phyloP scores from a whole-genome alignment of 1,140 invertebrate species.

The Schlechtendalia chinensis region DNA sequence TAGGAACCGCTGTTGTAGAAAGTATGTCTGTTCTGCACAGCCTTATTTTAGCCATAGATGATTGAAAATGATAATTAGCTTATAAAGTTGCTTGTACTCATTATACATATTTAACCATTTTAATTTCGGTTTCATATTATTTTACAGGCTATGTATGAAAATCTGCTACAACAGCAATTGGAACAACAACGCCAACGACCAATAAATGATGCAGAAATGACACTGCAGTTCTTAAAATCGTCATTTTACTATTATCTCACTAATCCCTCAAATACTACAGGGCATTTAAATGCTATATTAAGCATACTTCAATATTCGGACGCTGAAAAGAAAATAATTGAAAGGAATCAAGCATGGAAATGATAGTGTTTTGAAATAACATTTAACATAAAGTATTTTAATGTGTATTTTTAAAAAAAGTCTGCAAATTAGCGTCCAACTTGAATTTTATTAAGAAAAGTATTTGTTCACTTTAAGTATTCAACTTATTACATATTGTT shows the following conservation, averaged over 20 bases:
- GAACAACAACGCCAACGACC: conserved; percentile 56
- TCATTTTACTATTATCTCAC: conserved; percentile 88
- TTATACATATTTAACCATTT: not conserved
- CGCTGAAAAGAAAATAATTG: conserved; percentile 72
- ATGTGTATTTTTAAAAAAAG: not conserved
- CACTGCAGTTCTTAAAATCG: conserved; percentile 82
- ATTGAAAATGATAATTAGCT: not conserved
- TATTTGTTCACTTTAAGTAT: not conserved
- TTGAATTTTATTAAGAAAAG: not conserved
- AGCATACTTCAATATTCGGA: conserved; percentile 80
- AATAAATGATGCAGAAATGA: conserved; percentile 78
- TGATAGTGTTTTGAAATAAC: conserved; percentile 13
- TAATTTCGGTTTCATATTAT: not conserved
- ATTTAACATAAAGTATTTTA: not conserved
- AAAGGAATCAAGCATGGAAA: conserved; percentile 57
- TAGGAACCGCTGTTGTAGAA: not conserved
- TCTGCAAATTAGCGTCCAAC: not conserved
- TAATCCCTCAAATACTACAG: conserved; percentile 78
- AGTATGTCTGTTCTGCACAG: not conserved
- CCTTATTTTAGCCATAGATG: not conserved
- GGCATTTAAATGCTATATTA: conserved; percentile 80
- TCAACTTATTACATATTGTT: not conserved
- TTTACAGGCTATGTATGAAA: conserved; percentile 77
- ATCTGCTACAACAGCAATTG: conserved; percentile 69
- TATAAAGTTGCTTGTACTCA: not conserved